Base-by-base conservation (phyloP, 2,888 invertebrate genomes). In the Netelia inedita region DNA sequence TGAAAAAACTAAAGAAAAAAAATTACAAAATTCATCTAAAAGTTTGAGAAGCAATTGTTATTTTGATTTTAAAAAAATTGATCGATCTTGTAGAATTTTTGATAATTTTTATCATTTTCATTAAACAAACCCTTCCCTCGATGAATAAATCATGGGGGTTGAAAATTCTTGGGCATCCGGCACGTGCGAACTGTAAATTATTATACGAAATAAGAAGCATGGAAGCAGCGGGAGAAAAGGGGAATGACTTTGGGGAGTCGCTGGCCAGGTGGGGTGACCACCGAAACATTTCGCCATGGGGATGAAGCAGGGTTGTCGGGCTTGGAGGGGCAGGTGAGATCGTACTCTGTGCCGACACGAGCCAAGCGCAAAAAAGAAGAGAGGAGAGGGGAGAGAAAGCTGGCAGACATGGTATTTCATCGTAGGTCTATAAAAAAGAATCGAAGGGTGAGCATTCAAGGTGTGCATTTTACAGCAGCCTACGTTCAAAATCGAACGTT, bases 281-380 rank as follows among this genome's bases (percentile, higher is more conserved):
- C 68, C 61, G 43, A 63, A 41, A 50, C 43, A 23, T 46, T 46
- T 10, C 16, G 53, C 21, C 57, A 53, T 14, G 63, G 41, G 23
- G 65, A 63, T 65, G 75, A 69, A 71, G 53, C 35, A 41, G 69
- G 57, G 55, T 71, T 82, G 69, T 69, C 35, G 28, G 28, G 63
- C n/a, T 59, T 41, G 63, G 83, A 85, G 86, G 88, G 91, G 91
- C 91, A 92, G 91, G 91, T 92, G 91, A 90, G 88, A 87, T 87
- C 85, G 85, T 74, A 74, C 61, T 73, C 71, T 53, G 85, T 50
- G 50, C 61, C 61, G 88, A 86, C 87, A 88, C 88, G 88, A 87
- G 79, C 68, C 73, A 53, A 85, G 73, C 74, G 74, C 53, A 21
- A 57, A 75, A 65, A 79, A 9, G 16, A 61, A 61, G 14, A 19